Percentiles rank a stretch among this genome's conserved stretches.
These are phyloP conservation scores for Morbakka virulenta DNA, from an alignment of 30 jellyfish, hydroid and myxozoan genomes.

Conservation along the genomic window DNA sequence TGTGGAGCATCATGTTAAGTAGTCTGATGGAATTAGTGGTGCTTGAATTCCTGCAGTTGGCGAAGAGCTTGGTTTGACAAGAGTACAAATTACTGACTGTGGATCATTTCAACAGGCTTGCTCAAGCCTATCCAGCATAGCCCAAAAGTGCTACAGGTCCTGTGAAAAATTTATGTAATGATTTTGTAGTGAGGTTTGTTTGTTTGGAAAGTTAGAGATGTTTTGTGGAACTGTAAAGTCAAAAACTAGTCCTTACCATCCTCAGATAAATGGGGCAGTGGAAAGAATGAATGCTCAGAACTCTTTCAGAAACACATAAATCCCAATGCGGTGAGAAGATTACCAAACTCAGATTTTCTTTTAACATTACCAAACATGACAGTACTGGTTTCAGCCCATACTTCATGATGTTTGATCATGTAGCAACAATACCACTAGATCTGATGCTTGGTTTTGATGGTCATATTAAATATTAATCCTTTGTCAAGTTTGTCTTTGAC, in stretches of 20 bases:
- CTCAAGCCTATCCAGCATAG: conserved; percentile 30
- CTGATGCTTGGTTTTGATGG: not conserved
- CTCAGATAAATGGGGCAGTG: conserved; percentile 29
- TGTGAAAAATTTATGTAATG: conserved; percentile 5
- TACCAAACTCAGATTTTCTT: conserved; percentile 2
- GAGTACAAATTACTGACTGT: conserved; percentile 23
- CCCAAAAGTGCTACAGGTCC: conserved; percentile 25
- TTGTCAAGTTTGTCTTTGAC: not conserved
- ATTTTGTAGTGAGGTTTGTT: not conserved
- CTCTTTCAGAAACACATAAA: conserved; percentile 5
- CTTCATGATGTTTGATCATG: conserved; percentile 39
- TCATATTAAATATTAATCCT: not conserved
- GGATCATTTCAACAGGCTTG: conserved; percentile 44
- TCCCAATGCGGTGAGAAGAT: conserved; percentile 17
- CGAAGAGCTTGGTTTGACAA: conserved; percentile 14
- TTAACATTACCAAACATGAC: conserved; percentile 22
- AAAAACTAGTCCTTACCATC: conserved; percentile 47
- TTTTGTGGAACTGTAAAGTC: conserved; percentile 20
- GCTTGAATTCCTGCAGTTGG: conserved; percentile 25
- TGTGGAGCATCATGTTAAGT: not conserved
- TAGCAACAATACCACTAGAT: conserved; percentile 18
- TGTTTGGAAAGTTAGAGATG: conserved; percentile 17
- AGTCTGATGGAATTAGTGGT: conserved; percentile 14
- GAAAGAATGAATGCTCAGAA: conserved; percentile 41
- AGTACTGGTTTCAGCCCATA: conserved; percentile 38